phyloP scores from a whole-genome alignment of 2,113 vertebrate species.

The Noturus placidus region DNA sequence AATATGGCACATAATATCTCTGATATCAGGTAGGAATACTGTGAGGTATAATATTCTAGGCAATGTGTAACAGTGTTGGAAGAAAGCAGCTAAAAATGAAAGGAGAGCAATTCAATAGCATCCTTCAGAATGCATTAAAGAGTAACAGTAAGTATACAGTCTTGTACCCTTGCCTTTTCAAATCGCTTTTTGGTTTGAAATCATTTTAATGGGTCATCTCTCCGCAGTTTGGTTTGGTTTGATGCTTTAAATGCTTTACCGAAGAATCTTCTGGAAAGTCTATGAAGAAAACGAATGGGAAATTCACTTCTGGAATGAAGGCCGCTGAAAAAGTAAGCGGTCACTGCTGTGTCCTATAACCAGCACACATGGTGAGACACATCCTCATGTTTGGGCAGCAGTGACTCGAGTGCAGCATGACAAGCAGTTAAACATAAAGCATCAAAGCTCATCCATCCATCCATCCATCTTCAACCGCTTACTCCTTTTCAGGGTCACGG shows the following conservation, averaged over 20 bases:
- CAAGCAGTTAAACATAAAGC: neutral
- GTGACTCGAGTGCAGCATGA: neutral
- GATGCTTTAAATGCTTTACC: neutral
- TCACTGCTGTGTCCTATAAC: neutral
- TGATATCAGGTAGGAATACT: neutral
- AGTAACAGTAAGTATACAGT: neutral
- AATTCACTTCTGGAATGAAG: neutral
- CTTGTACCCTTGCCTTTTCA: neutral
- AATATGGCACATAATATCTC: neutral
- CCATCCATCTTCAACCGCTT: too few relatives aligned
- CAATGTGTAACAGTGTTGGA: neutral
- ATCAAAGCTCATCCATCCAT: neutral
- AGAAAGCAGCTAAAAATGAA: neutral
- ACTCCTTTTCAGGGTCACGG: too few relatives aligned
- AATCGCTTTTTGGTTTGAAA: neutral
- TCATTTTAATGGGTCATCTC: neutral
- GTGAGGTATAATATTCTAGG: neutral
- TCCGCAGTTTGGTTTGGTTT: neutral
- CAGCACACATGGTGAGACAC: neutral
- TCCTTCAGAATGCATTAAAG: neutral
- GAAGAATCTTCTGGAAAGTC: neutral
- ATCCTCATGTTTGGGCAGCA: neutral
- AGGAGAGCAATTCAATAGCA: neutral
- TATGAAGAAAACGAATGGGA: neutral
- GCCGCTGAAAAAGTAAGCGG: neutral